These are phyloP conservation scores for Caenorhabditis sp. DNA, from an alignment of 2,888 invertebrate species.

Conservation along the genomic window DNA sequence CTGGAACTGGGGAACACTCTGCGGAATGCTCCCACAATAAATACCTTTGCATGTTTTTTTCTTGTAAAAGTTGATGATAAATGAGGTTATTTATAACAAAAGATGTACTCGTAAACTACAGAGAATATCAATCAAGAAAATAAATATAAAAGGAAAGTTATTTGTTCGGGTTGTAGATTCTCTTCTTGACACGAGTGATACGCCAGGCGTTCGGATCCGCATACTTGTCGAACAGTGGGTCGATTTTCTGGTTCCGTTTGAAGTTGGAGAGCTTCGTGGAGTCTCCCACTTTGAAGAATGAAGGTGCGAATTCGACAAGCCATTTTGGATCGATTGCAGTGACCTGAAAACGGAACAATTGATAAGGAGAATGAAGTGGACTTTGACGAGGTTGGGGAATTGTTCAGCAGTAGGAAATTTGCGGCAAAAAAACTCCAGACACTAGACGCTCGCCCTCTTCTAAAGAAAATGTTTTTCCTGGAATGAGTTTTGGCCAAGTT, in stretches of 20 bases:
- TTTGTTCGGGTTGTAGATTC: constrained; percentile 83
- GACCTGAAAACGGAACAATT: constrained; percentile 67
- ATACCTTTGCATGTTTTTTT: background rate
- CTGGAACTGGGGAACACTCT: constrained; percentile 48
- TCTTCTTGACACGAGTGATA: constrained; percentile 88
- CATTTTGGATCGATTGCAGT: constrained; percentile 95
- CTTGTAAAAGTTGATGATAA: constrained; percentile 8
- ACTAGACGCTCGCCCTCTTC: too few species aligned
- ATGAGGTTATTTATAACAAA: constrained; percentile 34
- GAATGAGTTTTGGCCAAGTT: too few species aligned
- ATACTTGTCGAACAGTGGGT: constrained; percentile 98
- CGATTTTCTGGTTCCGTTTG: constrained; percentile 98
- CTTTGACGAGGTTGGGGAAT: background rate
- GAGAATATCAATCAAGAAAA: background rate
- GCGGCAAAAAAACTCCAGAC: too few species aligned
- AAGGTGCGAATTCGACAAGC: constrained; percentile 98
- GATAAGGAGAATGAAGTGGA: background rate
- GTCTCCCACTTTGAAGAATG: constrained; percentile 99
- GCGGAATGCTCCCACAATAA: constrained; percentile 29
- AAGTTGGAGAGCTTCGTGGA: constrained; percentile 98
- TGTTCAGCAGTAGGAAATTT: too few species aligned
- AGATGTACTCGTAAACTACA: constrained; percentile 6
- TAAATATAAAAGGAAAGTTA: constrained; percentile 60
- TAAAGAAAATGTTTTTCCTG: too few species aligned
- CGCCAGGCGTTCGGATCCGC: constrained; percentile 99